Evolutionary conservation across 2,113 vertebrate genomes (phyloP), one percentile per base, ranked within the genome.

Genomic region (Emydura subglobosa): DNA sequence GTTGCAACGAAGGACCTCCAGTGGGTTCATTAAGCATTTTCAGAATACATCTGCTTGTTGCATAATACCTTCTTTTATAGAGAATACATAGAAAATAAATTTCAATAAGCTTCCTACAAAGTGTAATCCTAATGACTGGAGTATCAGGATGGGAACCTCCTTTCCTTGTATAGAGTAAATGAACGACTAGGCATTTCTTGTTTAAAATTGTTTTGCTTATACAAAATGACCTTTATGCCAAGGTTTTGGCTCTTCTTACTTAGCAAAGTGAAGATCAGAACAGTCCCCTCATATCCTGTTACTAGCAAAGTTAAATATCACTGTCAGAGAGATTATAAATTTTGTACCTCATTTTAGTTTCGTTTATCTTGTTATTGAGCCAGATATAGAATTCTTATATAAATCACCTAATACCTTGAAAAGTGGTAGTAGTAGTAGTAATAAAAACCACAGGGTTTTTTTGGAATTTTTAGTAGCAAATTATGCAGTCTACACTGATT

Each of bases 291-390:
- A 53, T 42, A 78, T 87, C 86, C 87, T 88, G 14, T 1, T 85
- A 24, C 55, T 53, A 4, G 6, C 7, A 24, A 84, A 57, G 27
- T 1, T 17, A 50, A 3, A 0, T 0, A 31, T 86, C 25, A 90
- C 59, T 88, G 65, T 83, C 24, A 61, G 12, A 2, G 83, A 90
- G 39, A 44, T 59, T 34, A 39, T 72, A 72, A 72, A 21, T 39
- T 72, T 39, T 39, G 29, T 2, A 42, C 39, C 8, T 88, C 6
- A 6, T 39, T 83, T 93, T 2, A 29, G 13, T 78, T 88, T 87
- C 83, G 79, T 83, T 91, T 81, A 72, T 72, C 65, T 72, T 72
- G 19, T 72, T 61, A 61, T 61, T 72, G 19, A 39, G 65, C n/a
- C n/a, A 72, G n/a, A 39, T 72, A 39, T 17, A 39, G 9, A 78